Evolutionary conservation across 2,888 invertebrate species (phyloP).

Genomic region (Sphecodes monilicornis): DNA sequence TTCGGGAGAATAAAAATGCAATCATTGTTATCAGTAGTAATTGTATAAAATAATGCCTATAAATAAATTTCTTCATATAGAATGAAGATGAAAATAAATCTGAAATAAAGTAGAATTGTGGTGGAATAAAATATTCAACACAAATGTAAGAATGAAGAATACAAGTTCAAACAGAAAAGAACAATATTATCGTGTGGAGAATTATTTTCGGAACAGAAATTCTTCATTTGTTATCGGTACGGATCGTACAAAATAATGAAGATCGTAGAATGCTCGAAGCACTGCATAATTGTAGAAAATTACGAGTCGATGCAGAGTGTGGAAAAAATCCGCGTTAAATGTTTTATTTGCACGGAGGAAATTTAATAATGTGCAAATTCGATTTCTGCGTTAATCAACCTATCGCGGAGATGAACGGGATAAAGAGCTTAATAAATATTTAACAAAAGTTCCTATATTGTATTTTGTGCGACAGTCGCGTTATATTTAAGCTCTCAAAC

Average conservation of each 20-base stretch:
- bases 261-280: neutral
- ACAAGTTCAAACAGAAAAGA: neutral
- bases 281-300: neutral
- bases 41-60: neutral
- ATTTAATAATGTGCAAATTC: neutral
- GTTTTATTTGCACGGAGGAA: neutral
- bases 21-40: neutral
- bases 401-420: neutral
- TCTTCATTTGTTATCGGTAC: neutral
- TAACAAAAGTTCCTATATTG: constrained; percentile 2
- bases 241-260: neutral
- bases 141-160: neutral
- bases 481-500: neutral
- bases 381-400: neutral
- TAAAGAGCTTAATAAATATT: neutral
- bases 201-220: neutral
- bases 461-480: neutral
- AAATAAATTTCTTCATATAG: neutral
- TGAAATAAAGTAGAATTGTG: neutral
- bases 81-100: neutral
- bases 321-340: neutral
- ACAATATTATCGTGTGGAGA: neutral
- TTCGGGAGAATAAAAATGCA: neutral
- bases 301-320: neutral
- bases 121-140: neutral